These are phyloP conservation scores for Polyergus mexicanus DNA, from an alignment of 1,140 invertebrate species.

Conservation along the genomic window DNA sequence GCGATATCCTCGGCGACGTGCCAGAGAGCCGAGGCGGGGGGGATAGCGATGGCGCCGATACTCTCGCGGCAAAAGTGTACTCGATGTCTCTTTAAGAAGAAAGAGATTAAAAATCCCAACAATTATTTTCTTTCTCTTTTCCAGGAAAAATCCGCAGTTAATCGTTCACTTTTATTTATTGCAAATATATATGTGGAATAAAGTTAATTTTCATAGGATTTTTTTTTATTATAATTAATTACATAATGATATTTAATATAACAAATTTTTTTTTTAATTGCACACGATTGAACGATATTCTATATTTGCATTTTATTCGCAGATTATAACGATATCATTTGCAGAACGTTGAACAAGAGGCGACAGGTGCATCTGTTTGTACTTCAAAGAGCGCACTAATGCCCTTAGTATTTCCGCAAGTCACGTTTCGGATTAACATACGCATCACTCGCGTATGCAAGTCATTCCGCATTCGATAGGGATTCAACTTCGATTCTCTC, in stretches of 20 bases:
- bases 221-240: not conserved
- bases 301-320: not conserved
- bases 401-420: conserved; percentile 32
- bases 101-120: too few relatives aligned
- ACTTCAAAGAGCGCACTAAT: conserved; percentile 22
- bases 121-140: not conserved
- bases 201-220: not conserved
- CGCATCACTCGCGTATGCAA: conserved; percentile 23
- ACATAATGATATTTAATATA: too few relatives aligned
- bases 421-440: conserved; percentile 54
- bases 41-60: conserved; percentile 55
- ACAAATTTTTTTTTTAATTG: not conserved
- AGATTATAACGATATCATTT: conserved; percentile 32
- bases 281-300: not conserved
- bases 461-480: conserved; percentile 38
- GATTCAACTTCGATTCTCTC: conserved; percentile 5
- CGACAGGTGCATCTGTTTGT: conserved; percentile 29
- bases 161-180: not conserved
- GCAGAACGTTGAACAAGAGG: conserved; percentile 23
- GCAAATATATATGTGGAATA: not conserved
- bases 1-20: conserved; percentile 64
- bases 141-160: too few relatives aligned
- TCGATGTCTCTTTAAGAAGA: not conserved
- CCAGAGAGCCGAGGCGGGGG: conserved; percentile 56
- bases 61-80: conserved; percentile 4